phyloP scores from a whole-genome alignment of 2,888 invertebrate species.

The Agrochola circellaris region DNA sequence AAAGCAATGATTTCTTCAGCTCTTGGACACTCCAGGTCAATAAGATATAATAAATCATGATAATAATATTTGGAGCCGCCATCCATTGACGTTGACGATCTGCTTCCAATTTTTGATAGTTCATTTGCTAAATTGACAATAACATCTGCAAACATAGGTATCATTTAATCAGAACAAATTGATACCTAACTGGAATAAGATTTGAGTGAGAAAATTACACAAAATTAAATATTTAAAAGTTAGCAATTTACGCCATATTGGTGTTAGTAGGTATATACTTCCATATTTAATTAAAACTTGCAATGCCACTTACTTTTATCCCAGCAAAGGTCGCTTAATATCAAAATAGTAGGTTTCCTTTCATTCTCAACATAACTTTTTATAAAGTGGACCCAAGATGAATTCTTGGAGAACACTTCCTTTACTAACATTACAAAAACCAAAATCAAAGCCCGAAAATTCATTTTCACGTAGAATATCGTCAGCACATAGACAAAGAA shows the following conservation, averaged over 20 bases:
- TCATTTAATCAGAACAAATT: background rate
- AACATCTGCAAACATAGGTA: slow-evolving; percentile 63
- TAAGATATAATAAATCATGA: slow-evolving; percentile 75
- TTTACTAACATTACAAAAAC: slow-evolving; percentile 40
- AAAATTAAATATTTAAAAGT: background rate
- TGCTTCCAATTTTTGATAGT: slow-evolving; percentile 69
- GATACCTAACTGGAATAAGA: background rate
- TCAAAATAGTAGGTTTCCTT: slow-evolving; percentile 74
- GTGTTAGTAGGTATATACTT: background rate
- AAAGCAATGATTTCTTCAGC: slow-evolving; percentile 68
- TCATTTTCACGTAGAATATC: slow-evolving; percentile 34
- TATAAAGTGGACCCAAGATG: slow-evolving; percentile 70
- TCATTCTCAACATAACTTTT: slow-evolving; percentile 78
- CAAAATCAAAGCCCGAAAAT: slow-evolving; percentile 27
- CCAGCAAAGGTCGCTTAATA: slow-evolving; percentile 76
- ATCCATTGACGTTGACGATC: slow-evolving; percentile 65
- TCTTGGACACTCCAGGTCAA: slow-evolving; percentile 77
- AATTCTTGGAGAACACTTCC: slow-evolving; percentile 61
- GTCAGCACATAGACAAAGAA: slow-evolving; percentile 1
- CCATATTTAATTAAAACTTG: background rate
- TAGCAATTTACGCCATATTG: background rate
- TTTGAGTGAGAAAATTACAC: background rate
- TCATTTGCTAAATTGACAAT: slow-evolving; percentile 70
- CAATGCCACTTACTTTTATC: slow-evolving; percentile 71
- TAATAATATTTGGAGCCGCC: slow-evolving; percentile 64